Percentiles rank a stretch among this genome's conserved stretches.
phyloP scores from a whole-genome alignment of 2,888 invertebrate species.

The Liodrosophila aerea region DNA sequence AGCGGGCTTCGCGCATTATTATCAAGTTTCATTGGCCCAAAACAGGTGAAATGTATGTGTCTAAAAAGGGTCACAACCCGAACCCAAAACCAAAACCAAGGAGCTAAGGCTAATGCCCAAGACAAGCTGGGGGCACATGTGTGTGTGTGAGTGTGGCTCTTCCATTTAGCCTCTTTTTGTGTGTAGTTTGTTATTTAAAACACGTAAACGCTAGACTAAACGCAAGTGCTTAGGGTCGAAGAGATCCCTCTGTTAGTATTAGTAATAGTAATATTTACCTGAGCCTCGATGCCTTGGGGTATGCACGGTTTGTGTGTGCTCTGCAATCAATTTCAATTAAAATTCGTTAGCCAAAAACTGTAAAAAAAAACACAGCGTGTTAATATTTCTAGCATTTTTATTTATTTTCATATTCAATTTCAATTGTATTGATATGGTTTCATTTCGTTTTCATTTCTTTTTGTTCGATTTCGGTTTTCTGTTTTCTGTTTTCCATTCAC shows the following conservation, averaged over 20 bases:
- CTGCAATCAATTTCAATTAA: slow-evolving; percentile 40
- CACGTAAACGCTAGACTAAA: slow-evolving; percentile 51
- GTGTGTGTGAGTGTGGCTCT: slow-evolving; percentile 6
- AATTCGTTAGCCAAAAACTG: slow-evolving; percentile 33
- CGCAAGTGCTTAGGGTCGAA: slow-evolving; percentile 25
- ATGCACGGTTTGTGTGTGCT: too few species aligned
- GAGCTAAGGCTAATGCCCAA: slow-evolving; percentile 34
- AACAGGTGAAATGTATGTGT: slow-evolving; percentile 46
- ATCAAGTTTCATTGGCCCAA: slow-evolving; percentile 71
- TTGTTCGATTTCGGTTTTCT: slow-evolving; percentile 8
- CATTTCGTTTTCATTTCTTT: slow-evolving; percentile 25
- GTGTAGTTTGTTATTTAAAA: slow-evolving; percentile 53
- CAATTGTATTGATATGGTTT: slow-evolving; percentile 61
- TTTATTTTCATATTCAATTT: slow-evolving; percentile 65
- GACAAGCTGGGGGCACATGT: slow-evolving; percentile 39
- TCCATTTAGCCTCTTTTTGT: slow-evolving; percentile 43
- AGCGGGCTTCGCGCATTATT: slow-evolving; percentile 52
- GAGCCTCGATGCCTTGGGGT: too few species aligned
- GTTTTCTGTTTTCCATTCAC: slow-evolving; percentile 30
- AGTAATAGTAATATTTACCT: too few species aligned
- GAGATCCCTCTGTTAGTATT: too few species aligned
- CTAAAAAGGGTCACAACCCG: slow-evolving; percentile 65
- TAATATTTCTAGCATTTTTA: slow-evolving; percentile 70
- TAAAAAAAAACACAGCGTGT: slow-evolving; percentile 41
- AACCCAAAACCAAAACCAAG: slow-evolving; percentile 47